These are phyloP conservation scores for Scotopteryx bipunctaria DNA, from an alignment of 2,888 invertebrate genomes.

Conservation along the genomic window DNA sequence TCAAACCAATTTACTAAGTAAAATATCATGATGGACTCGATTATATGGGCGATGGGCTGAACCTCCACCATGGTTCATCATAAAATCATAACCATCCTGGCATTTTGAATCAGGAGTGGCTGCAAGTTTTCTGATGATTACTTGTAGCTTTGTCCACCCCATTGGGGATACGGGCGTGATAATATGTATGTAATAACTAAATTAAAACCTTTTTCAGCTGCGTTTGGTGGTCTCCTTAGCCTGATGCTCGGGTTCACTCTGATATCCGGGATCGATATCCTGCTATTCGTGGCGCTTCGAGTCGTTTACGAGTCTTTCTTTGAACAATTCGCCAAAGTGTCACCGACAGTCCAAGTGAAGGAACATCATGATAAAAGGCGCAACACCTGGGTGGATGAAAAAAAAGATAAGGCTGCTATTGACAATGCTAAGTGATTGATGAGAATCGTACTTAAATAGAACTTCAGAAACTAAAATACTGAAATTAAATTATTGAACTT, in stretches of 20 bases:
- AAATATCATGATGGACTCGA: too few species aligned
- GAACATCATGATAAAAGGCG: conserved; percentile 30
- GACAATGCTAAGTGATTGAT: neutral
- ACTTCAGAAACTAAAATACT: too few species aligned
- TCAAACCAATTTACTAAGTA: too few species aligned
- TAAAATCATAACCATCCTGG: too few species aligned
- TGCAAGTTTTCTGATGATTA: too few species aligned
- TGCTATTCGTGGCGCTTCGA: conserved; percentile 85
- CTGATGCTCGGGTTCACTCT: conserved; percentile 88
- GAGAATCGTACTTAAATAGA: too few species aligned
- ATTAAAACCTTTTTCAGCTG: conserved; percentile 86
- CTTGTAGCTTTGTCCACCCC: too few species aligned
- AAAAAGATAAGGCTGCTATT: neutral
- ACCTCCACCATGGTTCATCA: too few species aligned
- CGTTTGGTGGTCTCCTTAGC: conserved; percentile 87
- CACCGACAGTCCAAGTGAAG: conserved; percentile 20
- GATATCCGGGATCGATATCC: conserved; percentile 85
- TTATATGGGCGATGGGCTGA: too few species aligned
- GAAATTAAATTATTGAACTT: too few species aligned
- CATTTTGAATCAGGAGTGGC: too few species aligned
- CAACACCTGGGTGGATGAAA: conserved; percentile 28
- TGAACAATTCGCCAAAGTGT: neutral
- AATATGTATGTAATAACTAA: neutral
- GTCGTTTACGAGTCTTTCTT: conserved; percentile 64
- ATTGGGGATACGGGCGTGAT: too few species aligned